A percentile compares a stretch with the other conserved stretches of the same genome.
phyloP scores from a whole-genome alignment of 2,113 vertebrate species.

The Oryctolagus cuniculus region DNA sequence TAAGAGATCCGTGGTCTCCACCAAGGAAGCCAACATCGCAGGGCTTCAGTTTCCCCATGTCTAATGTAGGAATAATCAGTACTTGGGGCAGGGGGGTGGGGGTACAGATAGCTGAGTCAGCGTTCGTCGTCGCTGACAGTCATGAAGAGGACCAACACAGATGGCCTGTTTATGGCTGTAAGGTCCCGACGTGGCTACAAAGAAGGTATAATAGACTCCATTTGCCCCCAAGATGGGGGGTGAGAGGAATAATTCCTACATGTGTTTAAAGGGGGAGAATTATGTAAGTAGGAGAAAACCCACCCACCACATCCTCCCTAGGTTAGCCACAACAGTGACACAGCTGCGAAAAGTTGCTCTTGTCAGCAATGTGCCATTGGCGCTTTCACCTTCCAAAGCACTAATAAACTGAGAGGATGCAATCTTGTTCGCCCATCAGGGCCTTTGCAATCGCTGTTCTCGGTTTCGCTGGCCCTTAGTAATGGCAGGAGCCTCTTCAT shows the following conservation, averaged over 20 bases:
- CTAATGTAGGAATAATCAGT: background rate
- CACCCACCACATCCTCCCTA: conserved; percentile 37
- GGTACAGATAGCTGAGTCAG: conserved; percentile 11
- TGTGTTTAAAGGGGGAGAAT: conserved; percentile 42
- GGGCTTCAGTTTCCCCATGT: conserved; percentile 33
- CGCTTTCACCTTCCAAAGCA: background rate
- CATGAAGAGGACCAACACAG: background rate
- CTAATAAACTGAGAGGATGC: background rate
- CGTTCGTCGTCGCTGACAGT: background rate
- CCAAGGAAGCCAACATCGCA: background rate
- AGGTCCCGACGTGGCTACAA: conserved; percentile 28
- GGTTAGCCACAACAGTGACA: conserved; percentile 29
- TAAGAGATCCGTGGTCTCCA: background rate
- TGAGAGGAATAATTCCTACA: conserved; percentile 28
- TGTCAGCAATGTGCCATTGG: background rate
- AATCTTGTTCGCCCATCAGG: conserved; percentile 28
- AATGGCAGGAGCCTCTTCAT: conserved; percentile 16
- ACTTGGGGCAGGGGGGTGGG: background rate
- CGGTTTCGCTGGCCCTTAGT: background rate
- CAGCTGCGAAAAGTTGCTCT: background rate
- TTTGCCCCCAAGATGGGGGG: background rate
- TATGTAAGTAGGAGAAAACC: conserved; percentile 22
- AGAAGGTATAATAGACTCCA: conserved; percentile 14
- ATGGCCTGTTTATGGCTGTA: conserved; percentile 17
- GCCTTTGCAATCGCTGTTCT: conserved; percentile 21